phyloP scores from a whole-genome alignment of 2,113 vertebrate species.

The Cochlearius cochlearius region DNA sequence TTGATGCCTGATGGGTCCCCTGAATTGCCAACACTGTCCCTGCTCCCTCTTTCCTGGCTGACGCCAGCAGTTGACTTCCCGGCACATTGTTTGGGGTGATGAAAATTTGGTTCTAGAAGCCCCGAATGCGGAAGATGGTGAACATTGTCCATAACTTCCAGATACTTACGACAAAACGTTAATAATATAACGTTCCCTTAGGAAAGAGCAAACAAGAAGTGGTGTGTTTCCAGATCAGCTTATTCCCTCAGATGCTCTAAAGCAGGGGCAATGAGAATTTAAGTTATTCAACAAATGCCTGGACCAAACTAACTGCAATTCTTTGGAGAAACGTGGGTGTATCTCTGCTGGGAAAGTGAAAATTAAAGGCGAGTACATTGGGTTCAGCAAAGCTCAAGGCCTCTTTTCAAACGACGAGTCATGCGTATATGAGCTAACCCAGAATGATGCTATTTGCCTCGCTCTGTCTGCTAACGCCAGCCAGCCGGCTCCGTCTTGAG shows the following conservation, averaged over 20 bases:
- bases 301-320: neutral
- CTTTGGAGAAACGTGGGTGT: constrained; percentile 4
- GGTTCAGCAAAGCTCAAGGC: constrained; percentile 6
- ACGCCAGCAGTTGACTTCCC: neutral
- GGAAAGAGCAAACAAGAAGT: neutral
- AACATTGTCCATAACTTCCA: neutral
- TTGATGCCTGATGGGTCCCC: neutral
- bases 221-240: neutral
- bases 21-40: neutral
- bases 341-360: neutral
- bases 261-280: neutral
- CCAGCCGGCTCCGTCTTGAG: neutral
- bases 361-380: neutral
- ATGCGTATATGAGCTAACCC: neutral
- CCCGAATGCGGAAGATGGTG: neutral
- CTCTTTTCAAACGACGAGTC: neutral
- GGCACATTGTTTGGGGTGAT: neutral
- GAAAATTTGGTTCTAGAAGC: neutral
- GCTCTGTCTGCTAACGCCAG: neutral
- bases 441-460: neutral
- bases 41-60: neutral
- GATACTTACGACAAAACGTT: neutral
- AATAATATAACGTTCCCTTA: neutral
- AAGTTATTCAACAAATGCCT: neutral
- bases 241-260: neutral